phyloP scores from a whole-genome alignment of 2,113 vertebrate genomes.

The Zapus hudsonius region DNA sequence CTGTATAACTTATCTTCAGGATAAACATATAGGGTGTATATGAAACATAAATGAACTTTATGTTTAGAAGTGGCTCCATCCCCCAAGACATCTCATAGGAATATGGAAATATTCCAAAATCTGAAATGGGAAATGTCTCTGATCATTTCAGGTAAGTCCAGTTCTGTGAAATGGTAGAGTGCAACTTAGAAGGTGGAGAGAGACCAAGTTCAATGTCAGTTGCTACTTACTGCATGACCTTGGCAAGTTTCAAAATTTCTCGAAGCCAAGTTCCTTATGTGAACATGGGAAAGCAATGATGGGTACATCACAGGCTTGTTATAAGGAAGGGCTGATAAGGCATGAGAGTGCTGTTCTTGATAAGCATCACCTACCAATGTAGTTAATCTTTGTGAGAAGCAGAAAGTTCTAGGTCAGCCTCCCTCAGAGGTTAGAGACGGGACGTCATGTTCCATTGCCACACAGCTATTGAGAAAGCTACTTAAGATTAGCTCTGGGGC shows the following conservation, averaged over 20 bases:
- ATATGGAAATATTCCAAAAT: background rate
- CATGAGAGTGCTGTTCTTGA: background rate
- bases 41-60: background rate
- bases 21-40: background rate
- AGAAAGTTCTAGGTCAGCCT: background rate
- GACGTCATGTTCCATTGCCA: background rate
- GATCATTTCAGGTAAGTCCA: background rate
- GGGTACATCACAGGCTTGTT: background rate
- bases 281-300: background rate
- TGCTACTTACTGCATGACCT: background rate
- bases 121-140: background rate
- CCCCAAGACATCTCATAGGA: background rate
- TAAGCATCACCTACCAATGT: background rate
- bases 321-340: background rate
- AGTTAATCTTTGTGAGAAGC: background rate
- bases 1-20: background rate
- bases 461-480: background rate
- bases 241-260: slow-evolving; percentile 33
- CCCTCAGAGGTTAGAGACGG: background rate
- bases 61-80: background rate
- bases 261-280: background rate
- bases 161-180: background rate
- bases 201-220: background rate
- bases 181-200: background rate
- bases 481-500: background rate